phyloP scores from a whole-genome alignment of 2,113 vertebrate genomes.

The Petroica traversi region DNA sequence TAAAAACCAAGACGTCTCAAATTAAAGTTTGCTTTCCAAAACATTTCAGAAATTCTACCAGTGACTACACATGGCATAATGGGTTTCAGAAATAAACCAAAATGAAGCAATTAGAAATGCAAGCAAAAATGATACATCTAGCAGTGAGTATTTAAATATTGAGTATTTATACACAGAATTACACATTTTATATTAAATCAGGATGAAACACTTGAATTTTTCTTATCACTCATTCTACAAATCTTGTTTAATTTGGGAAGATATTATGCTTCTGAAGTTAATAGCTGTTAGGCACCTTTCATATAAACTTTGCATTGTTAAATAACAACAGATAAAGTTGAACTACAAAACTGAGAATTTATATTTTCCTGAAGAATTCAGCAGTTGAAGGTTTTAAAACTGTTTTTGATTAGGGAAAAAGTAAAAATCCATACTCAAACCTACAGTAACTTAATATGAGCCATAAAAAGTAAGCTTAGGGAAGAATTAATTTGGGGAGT shows the following conservation, averaged over 20 bases:
- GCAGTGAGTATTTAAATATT: background rate
- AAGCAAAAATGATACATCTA: constrained; percentile 19
- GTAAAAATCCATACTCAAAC: background rate
- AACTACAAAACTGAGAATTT: constrained; percentile 35
- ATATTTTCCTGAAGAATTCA: constrained; percentile 59
- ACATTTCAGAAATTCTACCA: constrained; percentile 13
- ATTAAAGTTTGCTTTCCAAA: constrained; percentile 1
- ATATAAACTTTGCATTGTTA: constrained; percentile 43
- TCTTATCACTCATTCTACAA: background rate
- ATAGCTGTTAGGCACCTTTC: constrained; percentile 64
- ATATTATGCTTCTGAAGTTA: constrained; percentile 20
- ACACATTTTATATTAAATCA: background rate
- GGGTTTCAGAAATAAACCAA: constrained; percentile 23
- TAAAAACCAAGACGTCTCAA: background rate
- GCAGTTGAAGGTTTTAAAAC: constrained; percentile 60
- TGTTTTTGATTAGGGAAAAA: constrained; percentile 16
- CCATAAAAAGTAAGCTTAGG: constrained; percentile 16
- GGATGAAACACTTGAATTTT: background rate
- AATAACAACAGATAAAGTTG: constrained; percentile 22
- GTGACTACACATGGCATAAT: constrained; percentile 14
- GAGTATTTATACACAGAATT: background rate
- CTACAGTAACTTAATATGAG: background rate
- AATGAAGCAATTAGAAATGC: constrained; percentile 44
- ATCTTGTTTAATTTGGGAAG: constrained; percentile 32
- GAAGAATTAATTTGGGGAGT: constrained; percentile 3